phyloP scores from a whole-genome alignment of 1,140 invertebrate genomes.

The Paralvinella palmiformis region DNA sequence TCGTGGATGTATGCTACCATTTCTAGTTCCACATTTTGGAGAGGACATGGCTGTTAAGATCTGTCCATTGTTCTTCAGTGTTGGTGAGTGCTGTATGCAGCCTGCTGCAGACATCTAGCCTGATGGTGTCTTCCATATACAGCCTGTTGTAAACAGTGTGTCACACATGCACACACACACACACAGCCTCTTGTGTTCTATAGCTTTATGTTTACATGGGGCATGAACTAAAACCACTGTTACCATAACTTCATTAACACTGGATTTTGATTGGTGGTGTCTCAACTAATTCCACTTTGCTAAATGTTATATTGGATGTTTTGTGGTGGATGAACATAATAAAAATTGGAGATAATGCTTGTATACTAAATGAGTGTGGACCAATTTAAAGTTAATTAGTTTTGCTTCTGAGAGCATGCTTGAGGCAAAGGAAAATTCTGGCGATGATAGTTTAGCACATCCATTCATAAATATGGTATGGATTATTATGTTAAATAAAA shows the following conservation, averaged over 20 bases:
- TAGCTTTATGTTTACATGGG: background rate
- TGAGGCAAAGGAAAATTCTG: too few relatives aligned
- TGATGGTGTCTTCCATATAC: background rate
- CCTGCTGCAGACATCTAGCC: background rate
- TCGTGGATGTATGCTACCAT: background rate
- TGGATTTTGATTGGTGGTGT: background rate
- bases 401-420: too few relatives aligned
- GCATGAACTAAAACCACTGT: background rate
- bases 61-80: background rate
- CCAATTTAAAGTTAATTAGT: too few relatives aligned
- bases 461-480: too few relatives aligned
- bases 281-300: too few relatives aligned
- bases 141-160: background rate
- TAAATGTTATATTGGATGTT: too few relatives aligned
- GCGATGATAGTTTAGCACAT: too few relatives aligned
- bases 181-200: background rate
- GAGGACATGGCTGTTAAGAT: background rate
- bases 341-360: too few relatives aligned
- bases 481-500: too few relatives aligned
- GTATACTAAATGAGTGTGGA: too few relatives aligned
- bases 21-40: constrained; percentile 1
- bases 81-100: background rate
- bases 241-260: background rate
- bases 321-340: too few relatives aligned
- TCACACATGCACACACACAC: background rate